Conservation (phyloP, 1,140 invertebrate genomes). For the Cyrtorhinus lividipennis region DNA sequence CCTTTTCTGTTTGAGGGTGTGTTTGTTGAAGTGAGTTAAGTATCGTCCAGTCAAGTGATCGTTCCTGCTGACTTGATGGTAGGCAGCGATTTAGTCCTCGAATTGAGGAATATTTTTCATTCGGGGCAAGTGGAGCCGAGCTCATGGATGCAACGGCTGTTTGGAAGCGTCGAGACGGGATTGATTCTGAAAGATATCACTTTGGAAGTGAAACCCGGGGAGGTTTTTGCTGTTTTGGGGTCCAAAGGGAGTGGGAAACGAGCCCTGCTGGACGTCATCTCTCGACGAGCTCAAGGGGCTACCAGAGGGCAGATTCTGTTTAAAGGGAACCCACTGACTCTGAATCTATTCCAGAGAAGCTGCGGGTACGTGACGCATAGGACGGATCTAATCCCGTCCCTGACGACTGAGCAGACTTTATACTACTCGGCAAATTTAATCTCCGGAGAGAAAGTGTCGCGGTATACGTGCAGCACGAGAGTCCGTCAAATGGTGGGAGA, state of each 20-base stretch:
- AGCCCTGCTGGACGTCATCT: slow-evolving; percentile 78
- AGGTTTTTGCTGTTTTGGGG: slow-evolving; percentile 79
- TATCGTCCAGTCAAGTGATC: too few relatives aligned
- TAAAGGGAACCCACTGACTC: slow-evolving; percentile 64
- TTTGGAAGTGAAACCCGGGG: slow-evolving; percentile 73
- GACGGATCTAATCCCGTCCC: slow-evolving; percentile 62
- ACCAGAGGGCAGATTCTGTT: slow-evolving; percentile 70
- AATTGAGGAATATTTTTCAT: slow-evolving; percentile 76
- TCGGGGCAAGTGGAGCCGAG: slow-evolving; percentile 71
- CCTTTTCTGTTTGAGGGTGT: too few relatives aligned
- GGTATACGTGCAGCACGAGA: slow-evolving; percentile 50
- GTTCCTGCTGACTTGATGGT: too few relatives aligned
- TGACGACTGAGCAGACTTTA: slow-evolving; percentile 73
- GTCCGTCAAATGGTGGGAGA: slow-evolving; percentile 74
- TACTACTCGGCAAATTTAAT: slow-evolving; percentile 53
- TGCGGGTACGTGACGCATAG: slow-evolving; percentile 74
- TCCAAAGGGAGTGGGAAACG: slow-evolving; percentile 87
- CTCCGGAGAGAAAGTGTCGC: slow-evolving; percentile 46
- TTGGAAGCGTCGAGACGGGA: slow-evolving; percentile 61
- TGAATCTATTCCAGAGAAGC: slow-evolving; percentile 63
- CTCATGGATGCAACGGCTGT: slow-evolving; percentile 58
- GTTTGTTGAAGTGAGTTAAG: too few relatives aligned
- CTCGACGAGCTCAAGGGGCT: slow-evolving; percentile 53
- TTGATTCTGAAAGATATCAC: slow-evolving; percentile 82
- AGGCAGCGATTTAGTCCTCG: slow-evolving; percentile 66